These are phyloP conservation scores for Otocyon megalotis DNA, from an alignment of 2,113 vertebrate species.

Conservation along the genomic window DNA sequence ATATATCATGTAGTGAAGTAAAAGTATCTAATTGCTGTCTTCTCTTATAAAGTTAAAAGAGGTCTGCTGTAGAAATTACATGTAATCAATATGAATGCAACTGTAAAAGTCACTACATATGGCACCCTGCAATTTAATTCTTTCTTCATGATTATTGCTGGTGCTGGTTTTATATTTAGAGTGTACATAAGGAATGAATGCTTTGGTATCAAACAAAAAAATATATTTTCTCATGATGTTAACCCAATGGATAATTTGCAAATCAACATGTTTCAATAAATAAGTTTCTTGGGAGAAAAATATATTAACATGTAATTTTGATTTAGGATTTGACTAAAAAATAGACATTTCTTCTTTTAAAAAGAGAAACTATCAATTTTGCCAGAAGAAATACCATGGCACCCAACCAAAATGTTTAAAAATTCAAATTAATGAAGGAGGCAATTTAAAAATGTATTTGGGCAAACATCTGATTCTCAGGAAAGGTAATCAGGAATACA, in stretches of 20 bases:
- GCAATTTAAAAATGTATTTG: neutral
- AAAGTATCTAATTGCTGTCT: constrained; percentile 76
- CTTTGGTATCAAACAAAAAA: constrained; percentile 62
- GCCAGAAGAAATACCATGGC: neutral
- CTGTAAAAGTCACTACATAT: constrained; percentile 82
- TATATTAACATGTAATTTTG: constrained; percentile 30
- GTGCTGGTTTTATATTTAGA: constrained; percentile 84
- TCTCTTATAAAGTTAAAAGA: constrained; percentile 79
- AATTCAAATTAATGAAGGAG: neutral
- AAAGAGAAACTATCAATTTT: neutral
- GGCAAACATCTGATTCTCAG: neutral
- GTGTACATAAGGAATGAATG: constrained; percentile 79
- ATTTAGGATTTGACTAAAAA: neutral
- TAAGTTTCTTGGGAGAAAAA: neutral
- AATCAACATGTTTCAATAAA: constrained; percentile 39
- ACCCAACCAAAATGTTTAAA: neutral
- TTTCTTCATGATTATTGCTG: constrained; percentile 81
- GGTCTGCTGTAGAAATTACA: constrained; percentile 82
- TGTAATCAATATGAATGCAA: constrained; percentile 84
- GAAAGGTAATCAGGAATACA: neutral
- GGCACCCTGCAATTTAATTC: constrained; percentile 84
- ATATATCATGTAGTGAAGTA: constrained; percentile 45
- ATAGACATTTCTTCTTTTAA: neutral
- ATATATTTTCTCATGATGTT: constrained; percentile 69
- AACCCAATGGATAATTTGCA: constrained; percentile 69